Conservation (phyloP, 2,888 invertebrate genomes). For the Melikaiella ostensackeni region DNA sequence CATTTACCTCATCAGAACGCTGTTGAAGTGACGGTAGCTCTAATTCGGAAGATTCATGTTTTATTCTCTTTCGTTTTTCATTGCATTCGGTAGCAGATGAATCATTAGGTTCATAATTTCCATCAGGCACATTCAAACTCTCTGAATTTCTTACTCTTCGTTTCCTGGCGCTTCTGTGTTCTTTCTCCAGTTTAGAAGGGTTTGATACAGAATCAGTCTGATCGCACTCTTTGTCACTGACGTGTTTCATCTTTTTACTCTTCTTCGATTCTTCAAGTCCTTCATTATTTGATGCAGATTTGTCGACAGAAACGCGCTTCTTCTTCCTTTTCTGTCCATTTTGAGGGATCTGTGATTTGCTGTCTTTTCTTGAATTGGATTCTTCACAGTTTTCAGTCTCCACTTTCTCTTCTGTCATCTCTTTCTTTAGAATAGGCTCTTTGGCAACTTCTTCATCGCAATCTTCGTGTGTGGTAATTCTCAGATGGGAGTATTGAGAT, state of each 20-base stretch:
- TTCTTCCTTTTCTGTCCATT: conserved; percentile 41
- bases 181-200: conserved; percentile 15
- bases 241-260: conserved; percentile 18
- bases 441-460: conserved; percentile 42
- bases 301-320: conserved; percentile 25
- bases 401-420: background rate
- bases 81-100: background rate
- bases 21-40: conserved; percentile 54
- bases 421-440: background rate
- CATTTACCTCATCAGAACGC: background rate
- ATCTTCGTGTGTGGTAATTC: conserved; percentile 80
- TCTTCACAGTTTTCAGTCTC: background rate
- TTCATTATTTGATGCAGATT: conserved; percentile 10
- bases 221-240: conserved; percentile 30
- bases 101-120: conserved; percentile 1
- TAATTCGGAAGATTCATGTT: conserved; percentile 43
- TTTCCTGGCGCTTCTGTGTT: conserved; percentile 42
- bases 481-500: conserved; percentile 85
- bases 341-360: background rate
- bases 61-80: conserved; percentile 7
- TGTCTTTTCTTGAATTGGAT: background rate
- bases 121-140: background rate
- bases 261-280: conserved; percentile 28
- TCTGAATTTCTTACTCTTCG: conserved; percentile 44
- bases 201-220: conserved; percentile 22